Conservation (phyloP, 37 sponge, comb jelly and placozoan genomes). For the Diacarnus erythraeanus region DNA sequence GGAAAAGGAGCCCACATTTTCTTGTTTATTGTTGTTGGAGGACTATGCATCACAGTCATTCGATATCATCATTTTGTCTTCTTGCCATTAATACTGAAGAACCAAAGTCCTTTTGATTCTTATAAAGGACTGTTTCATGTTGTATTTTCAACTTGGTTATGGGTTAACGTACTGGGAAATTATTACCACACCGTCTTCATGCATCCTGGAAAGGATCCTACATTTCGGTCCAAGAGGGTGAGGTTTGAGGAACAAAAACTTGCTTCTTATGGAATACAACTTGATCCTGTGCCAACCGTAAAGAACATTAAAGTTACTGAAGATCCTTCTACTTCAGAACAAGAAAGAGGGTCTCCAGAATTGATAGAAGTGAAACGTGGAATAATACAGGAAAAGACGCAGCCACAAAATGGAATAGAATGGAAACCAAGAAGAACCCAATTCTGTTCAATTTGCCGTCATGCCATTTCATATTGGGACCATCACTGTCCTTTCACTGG, state of each 20-base stretch:
- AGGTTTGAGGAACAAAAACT: background rate
- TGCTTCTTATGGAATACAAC: background rate
- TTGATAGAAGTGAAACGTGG: background rate
- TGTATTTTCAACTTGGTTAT: slow-evolving; percentile 42
- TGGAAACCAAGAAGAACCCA: slow-evolving; percentile 31
- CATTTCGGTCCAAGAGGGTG: background rate
- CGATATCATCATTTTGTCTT: slow-evolving; percentile 18
- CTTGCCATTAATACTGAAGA: slow-evolving; percentile 7
- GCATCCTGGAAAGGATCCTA: slow-evolving; percentile 22
- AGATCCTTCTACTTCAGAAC: background rate
- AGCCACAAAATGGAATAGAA: slow-evolving; percentile 14
- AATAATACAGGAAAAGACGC: background rate
- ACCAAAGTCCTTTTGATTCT: slow-evolving; percentile 6
- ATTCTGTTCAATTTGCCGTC: slow-evolving; percentile 38
- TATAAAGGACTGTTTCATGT: slow-evolving; percentile 25
- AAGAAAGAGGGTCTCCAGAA: background rate
- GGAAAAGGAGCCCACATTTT: slow-evolving; percentile 9
- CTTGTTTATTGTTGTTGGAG: slow-evolving; percentile 13
- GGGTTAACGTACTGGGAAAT: slow-evolving; percentile 32
- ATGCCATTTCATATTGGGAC: slow-evolving; percentile 42
- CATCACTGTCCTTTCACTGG: slow-evolving; percentile 80
- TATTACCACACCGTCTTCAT: slow-evolving; percentile 27
- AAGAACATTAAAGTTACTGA: background rate
- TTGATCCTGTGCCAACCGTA: background rate
- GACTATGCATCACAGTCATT: background rate